Base-by-base conservation (phyloP, 2,797 vertebrate species). In the Chromis chromis region DNA sequence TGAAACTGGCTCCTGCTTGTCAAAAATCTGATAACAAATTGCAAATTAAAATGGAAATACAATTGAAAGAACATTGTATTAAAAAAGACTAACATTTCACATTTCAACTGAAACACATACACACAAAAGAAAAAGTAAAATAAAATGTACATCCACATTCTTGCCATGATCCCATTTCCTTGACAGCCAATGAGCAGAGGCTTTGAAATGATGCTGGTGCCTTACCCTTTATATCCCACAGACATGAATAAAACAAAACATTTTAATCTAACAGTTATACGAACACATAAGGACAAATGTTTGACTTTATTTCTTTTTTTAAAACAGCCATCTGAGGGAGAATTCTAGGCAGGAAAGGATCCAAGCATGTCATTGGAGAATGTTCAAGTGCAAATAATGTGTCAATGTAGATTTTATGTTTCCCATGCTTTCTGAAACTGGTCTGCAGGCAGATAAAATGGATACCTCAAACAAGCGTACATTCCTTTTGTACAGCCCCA, bases 301-400 rank as follows among this genome's bases (percentile, higher is more conserved):
- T 67, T 81, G 83, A 84, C 80, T 72, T 42, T 3, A 12, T 49
- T 31, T 61, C 21, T 56, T 61, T 57, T 54, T 58, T 19, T 9
- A 31, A 52, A 46, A 49, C 27, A 46, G 31, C 81, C 83, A 89
- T 82, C 82, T 88, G 84, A 87, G 84, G 83, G 87, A 84, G 69
- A 76, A 76, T 74, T 79, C 54, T 33, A 67, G 78, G 79, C 76
- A 86, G 74, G 63, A 88, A 79, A 89, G 83, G 79, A 87, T 88
- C 87, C 70, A 71, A 86, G 82, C 79, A 74, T 63, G 77, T 88
- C 78, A 82, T 64, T 54, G 54, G 69, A 86, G 80, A 74, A 84
- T 83, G 76, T 91, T 89, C 87, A 90, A 93, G 91, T 92, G 91
- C 90, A 90, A 91, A 89, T 79, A 90, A 87, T 70, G 66, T 84